A percentile compares a stretch with the other conserved stretches of the same genome.
Conservation (phyloP, 1,140 invertebrate species). For the Dreissena polymorpha region DNA sequence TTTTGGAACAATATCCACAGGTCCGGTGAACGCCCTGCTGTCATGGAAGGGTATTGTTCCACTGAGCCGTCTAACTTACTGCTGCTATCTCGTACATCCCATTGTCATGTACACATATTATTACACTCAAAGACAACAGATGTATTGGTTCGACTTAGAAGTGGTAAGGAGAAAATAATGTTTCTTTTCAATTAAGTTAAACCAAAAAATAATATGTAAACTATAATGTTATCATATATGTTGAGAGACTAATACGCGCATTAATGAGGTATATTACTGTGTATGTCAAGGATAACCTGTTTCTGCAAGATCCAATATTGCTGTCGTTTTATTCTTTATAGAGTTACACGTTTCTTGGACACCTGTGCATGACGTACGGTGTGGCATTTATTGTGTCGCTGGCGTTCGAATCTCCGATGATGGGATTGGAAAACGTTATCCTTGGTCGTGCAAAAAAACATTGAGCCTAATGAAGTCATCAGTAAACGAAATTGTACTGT, state of each 20-base stretch:
- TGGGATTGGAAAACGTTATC: conserved; percentile 85
- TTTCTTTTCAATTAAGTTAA: no score
- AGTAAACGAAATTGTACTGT: no score
- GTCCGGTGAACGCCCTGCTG: conserved; percentile 85
- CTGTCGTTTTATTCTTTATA: conserved; percentile 40
- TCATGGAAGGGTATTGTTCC: conserved; percentile 90
- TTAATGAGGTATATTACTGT: no score
- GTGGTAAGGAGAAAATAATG: conserved; percentile 43
- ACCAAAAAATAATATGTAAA: no score
- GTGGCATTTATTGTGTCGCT: conserved; percentile 84
- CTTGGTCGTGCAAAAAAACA: conserved; percentile 19
- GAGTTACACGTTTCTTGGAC: conserved; percentile 62
- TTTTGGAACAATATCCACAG: no score
- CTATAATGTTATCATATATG: no score
- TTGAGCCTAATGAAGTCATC: no score
- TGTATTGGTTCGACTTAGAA: conserved; percentile 45
- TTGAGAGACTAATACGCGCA: no score
- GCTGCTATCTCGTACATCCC: conserved; percentile 91
- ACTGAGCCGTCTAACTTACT: conserved; percentile 92
- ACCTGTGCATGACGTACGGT: conserved; percentile 81
- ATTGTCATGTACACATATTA: conserved; percentile 69
- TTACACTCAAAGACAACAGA: conserved; percentile 5
- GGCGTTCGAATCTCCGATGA: conserved; percentile 86
- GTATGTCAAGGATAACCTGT: no score
- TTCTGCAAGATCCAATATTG: neutral